phyloP scores from a whole-genome alignment of 2,113 vertebrate genomes.

The Callipepla squamata region DNA sequence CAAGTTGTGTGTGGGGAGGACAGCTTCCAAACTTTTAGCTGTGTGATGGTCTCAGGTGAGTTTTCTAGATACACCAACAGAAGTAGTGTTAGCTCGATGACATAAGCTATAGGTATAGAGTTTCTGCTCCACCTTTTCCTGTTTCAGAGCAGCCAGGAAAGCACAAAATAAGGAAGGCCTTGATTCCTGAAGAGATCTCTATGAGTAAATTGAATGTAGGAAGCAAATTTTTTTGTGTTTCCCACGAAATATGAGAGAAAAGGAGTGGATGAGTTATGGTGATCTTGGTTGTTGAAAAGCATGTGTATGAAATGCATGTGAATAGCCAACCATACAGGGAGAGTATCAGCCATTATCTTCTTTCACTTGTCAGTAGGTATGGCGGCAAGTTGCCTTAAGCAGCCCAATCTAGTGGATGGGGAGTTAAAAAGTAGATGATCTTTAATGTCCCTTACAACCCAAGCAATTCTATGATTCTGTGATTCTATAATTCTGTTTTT shows the following conservation, averaged over 20 bases:
- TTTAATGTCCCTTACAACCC: no score
- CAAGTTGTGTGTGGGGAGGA: background rate
- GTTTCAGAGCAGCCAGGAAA: background rate
- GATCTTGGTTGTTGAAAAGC: background rate
- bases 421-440: no score
- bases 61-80: background rate
- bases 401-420: no score
- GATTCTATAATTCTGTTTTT: background rate
- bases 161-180: background rate
- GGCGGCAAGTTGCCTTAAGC: no score
- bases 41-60: background rate
- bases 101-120: background rate
- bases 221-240: background rate
- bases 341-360: background rate
- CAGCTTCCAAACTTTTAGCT: background rate
- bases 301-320: background rate
- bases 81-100: background rate
- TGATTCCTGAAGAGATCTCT: background rate
- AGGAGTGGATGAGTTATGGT: background rate
- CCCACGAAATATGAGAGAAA: background rate
- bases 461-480: no score
- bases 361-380: background rate
- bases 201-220: background rate
- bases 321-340: background rate
- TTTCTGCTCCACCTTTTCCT: background rate